Base-by-base conservation (phyloP, 2,797 vertebrate genomes). In the Onychomys torridus region DNA sequence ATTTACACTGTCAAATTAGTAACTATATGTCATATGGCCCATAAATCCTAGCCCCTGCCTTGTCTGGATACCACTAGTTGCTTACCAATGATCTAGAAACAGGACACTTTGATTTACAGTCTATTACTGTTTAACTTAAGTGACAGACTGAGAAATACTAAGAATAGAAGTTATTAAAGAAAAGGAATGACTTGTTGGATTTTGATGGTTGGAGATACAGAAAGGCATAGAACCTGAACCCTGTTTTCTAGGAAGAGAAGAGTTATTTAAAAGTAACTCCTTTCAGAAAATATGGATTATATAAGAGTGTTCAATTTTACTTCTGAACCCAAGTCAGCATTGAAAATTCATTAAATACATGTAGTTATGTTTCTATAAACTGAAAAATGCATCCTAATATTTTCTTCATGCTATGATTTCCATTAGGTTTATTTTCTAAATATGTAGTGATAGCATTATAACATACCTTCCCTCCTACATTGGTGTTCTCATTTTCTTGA, bases 321-420 rank as follows among this genome's bases (percentile, higher is more conserved):
- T 63, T 61, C 67, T 43, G 9, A 5, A 76, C 96, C 87, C 95
- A 90, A 67, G 67, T 92, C 21, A 97, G 55, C 49, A 67, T 96
- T 91, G 96, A 91, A 87, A 89, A 43, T 78, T 93, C 49, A 93
- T 98, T 95, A 95, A 83, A 67, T 95, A 59, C 77, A 34, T 92
- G 1, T 73, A 67, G 95, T 69, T 87, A 0, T 67, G 32, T 65
- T 85, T 82, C 89, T 52, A 90, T 83, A 90, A 77, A 84, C 43
- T 67, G 19, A 76, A 19, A 96, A 75, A 89, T 93, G 8, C 2
- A 77, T 37, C 49, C 73, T 95, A 37, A 65, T 90, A 29, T 90
- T 92, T 34, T 96, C 57, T 67, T 37, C 87, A 79, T 93, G 17
- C 12, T 89, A 0, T 94, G 81, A 91, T 91, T 93, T 89, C 61